A percentile compares a stretch with the other conserved stretches of the same genome.
These are phyloP conservation scores for Sinonovacula constricta DNA, from an alignment of 1,140 invertebrate genomes.

Conservation along the genomic window DNA sequence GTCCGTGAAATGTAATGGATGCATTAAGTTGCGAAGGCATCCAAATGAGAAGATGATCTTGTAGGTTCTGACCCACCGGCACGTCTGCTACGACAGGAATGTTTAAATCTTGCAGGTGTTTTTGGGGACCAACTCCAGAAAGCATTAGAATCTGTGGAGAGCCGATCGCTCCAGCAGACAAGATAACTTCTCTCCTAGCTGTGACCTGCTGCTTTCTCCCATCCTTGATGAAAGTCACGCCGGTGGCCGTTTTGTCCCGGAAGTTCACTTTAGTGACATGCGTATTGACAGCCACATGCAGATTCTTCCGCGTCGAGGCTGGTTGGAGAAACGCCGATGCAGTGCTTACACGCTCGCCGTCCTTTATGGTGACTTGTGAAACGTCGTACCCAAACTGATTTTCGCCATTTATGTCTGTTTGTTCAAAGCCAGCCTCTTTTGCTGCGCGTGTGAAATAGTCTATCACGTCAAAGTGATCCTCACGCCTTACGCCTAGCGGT, in stretches of 20 bases:
- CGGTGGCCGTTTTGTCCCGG: too few species aligned
- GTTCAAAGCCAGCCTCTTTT: conserved; percentile 58
- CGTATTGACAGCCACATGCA: conserved; percentile 1
- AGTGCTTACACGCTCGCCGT: conserved; percentile 10
- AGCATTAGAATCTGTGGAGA: conserved; percentile 82
- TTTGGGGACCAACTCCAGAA: conserved; percentile 83
- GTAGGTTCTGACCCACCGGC: conserved; percentile 91
- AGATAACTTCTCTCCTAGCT: too few species aligned
- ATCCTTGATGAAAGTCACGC: too few species aligned
- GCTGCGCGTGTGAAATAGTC: conserved; percentile 44
- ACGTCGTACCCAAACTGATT: conserved; percentile 10
- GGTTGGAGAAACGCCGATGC: conserved; percentile 16
- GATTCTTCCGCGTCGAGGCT: conserved; percentile 11
- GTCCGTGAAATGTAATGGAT: conserved; percentile 48
- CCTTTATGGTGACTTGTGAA: conserved; percentile 3
- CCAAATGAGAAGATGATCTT: conserved; percentile 82
- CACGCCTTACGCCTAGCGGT: conserved; percentile 81
- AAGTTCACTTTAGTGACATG: conserved; percentile 48
- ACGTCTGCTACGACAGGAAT: conserved; percentile 80
- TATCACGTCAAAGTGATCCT: not conserved
- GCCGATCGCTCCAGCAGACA: conserved; percentile 84
- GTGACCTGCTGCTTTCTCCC: too few species aligned
- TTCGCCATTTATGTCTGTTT: conserved; percentile 52
- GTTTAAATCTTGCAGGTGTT: conserved; percentile 70
- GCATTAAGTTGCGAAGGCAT: conserved; percentile 48